These are phyloP conservation scores for Recurvirostra avosetta DNA, from an alignment of 2,113 vertebrate genomes.

Conservation along the genomic window DNA sequence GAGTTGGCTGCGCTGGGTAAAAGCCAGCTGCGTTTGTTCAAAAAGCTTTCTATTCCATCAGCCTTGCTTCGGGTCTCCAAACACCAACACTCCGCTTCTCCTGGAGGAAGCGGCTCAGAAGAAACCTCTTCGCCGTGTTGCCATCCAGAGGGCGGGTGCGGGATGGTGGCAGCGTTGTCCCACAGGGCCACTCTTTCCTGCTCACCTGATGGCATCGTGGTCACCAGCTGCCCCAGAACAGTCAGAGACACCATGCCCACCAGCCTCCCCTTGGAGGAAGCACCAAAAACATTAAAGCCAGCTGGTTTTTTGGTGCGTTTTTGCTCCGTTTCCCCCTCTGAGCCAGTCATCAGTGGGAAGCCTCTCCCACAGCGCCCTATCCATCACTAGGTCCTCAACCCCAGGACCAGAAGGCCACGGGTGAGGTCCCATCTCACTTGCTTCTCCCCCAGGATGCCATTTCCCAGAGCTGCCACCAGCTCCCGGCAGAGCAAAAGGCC, in stretches of 20 bases:
- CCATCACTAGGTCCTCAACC: not conserved
- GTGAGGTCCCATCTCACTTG: not conserved
- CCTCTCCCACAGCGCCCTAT: not conserved
- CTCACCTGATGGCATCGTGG: not conserved
- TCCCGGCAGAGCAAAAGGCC: not conserved
- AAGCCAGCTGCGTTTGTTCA: slow-evolving; percentile 54
- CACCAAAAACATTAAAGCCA: not conserved
- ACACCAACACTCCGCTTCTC: not conserved
- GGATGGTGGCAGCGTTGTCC: not conserved
- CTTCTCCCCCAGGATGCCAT: not conserved
- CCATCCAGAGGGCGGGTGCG: not conserved
- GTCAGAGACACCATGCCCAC: not conserved
- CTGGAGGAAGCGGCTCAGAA: not conserved
- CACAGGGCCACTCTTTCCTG: not conserved
- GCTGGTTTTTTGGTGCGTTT: rapidly evolving
- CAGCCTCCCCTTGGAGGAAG: not conserved
- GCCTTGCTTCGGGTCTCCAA: not conserved
- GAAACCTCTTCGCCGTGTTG: rapidly evolving
- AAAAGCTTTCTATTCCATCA: not conserved
- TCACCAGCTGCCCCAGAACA: not conserved
- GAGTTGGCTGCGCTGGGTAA: not conserved
- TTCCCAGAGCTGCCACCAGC: not conserved
- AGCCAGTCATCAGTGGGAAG: not conserved
- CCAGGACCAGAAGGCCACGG: not conserved
- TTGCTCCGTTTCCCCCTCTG: not conserved